phyloP scores from a whole-genome alignment of 92 coral and sea anemone species.

The Palythoa caribaeorum region DNA sequence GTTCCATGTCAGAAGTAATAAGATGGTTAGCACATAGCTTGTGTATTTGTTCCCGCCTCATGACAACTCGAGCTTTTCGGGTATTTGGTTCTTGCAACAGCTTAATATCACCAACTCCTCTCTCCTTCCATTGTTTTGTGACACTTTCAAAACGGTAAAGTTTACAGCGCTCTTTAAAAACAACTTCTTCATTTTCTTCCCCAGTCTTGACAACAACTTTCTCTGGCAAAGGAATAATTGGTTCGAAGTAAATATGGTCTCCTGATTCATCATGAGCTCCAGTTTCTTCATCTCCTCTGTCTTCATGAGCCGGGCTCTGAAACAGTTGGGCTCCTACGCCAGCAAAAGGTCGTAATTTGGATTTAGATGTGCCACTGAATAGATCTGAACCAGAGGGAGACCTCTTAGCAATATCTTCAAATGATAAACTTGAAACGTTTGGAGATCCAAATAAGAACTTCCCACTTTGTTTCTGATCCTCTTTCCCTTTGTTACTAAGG shows the following conservation, averaged over 20 bases:
- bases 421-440: slow-evolving; percentile 74
- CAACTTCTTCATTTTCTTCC: slow-evolving; percentile 88
- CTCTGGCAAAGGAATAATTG: slow-evolving; percentile 89
- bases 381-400: slow-evolving; percentile 40
- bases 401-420: slow-evolving; percentile 66
- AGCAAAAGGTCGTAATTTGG: slow-evolving; percentile 41
- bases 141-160: slow-evolving; percentile 82
- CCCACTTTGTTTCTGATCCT: not conserved
- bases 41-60: slow-evolving; percentile 89
- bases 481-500: not conserved
- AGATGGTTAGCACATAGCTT: slow-evolving; percentile 97
- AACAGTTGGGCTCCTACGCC: slow-evolving; percentile 65
- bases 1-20: slow-evolving; percentile 86
- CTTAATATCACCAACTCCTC: slow-evolving; percentile 95
- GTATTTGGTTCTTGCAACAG: slow-evolving; percentile 70
- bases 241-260: slow-evolving; percentile 78
- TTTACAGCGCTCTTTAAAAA: slow-evolving; percentile 86
- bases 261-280: slow-evolving; percentile 61
- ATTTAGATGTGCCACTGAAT: not conserved
- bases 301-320: slow-evolving; percentile 26
- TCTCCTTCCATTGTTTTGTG: slow-evolving; percentile 89
- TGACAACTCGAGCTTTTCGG: slow-evolving; percentile 82
- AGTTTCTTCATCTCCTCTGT: slow-evolving; percentile 60
- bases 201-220: slow-evolving; percentile 82
- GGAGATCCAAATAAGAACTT: slow-evolving; percentile 88